Evolutionary conservation across 2,888 invertebrate genomes (phyloP).

Genomic region (Dynastes maya): DNA sequence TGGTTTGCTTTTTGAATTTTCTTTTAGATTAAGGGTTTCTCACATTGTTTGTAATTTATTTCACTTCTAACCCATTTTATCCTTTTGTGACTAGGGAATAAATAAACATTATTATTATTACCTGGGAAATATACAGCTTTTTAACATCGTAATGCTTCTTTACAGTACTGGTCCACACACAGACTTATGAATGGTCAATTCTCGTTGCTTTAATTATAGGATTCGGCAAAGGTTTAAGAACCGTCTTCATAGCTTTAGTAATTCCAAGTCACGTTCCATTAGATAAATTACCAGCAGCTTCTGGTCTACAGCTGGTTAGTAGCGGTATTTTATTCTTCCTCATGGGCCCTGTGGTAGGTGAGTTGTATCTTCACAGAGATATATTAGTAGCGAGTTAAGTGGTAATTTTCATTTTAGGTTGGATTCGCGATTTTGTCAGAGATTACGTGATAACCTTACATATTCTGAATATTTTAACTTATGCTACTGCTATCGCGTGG

Average conservation of each 20-base stretch:
- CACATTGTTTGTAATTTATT: no score
- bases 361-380: constrained; percentile 58
- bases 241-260: constrained; percentile 83
- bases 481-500: constrained; percentile 78
- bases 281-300: constrained; percentile 80
- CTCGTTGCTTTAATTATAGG: constrained; percentile 79
- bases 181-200: constrained; percentile 74
- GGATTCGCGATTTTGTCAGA: constrained; percentile 77
- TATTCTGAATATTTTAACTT: constrained; percentile 78
- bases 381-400: not conserved
- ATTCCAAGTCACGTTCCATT: constrained; percentile 82
- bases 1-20: no score
- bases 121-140: no score
- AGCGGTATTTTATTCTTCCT: constrained; percentile 77
- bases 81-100: no score
- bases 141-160: constrained; percentile 29
- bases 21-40: no score
- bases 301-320: constrained; percentile 79
- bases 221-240: constrained; percentile 80
- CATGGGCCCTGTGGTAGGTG: constrained; percentile 80
- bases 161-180: constrained; percentile 76
- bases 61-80: no score
- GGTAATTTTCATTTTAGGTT: constrained; percentile 70
- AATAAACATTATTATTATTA: no score
- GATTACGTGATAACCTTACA: constrained; percentile 77